Percentiles rank a stretch among this genome's conserved stretches.
phyloP scores from a whole-genome alignment of 2,888 invertebrate genomes.

The Actias luna region DNA sequence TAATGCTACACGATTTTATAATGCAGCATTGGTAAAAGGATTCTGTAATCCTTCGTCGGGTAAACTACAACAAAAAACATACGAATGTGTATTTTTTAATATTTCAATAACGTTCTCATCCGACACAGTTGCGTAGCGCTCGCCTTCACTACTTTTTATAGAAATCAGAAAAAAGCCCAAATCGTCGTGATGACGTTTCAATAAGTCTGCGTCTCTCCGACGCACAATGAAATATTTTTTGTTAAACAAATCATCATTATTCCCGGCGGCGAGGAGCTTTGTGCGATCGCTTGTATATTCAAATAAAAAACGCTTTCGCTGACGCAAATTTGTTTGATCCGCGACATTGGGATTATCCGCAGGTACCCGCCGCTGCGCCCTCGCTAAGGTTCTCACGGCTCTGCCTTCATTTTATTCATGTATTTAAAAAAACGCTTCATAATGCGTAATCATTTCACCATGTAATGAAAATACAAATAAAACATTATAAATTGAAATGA shows the following conservation, averaged over 20 bases:
- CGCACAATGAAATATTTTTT: conserved; percentile 23
- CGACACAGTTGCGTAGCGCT: not conserved
- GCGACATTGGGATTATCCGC: conserved; percentile 36
- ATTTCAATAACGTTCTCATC: conserved; percentile 34
- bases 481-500: too few species aligned
- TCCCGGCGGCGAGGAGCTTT: not conserved
- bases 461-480: too few species aligned
- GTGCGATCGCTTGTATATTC: conserved; percentile 35
- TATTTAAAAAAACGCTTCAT: not conserved
- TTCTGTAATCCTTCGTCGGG: conserved; percentile 27
- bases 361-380: conserved; percentile 22
- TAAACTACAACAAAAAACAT: conserved; percentile 42
- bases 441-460: not conserved
- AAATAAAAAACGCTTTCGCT: conserved; percentile 39
- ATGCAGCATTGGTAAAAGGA: conserved; percentile 24
- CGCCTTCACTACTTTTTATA: conserved; percentile 18
- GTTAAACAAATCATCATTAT: not conserved
- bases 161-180: conserved; percentile 25
- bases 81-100: conserved; percentile 51
- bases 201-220: conserved; percentile 38
- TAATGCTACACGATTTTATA: conserved; percentile 26
- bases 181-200: conserved; percentile 54
- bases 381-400: conserved; percentile 21
- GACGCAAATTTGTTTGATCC: conserved; percentile 38
- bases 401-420: not conserved